A percentile compares a stretch with the other conserved stretches of the same genome.
These are phyloP conservation scores for Ephestia elutella DNA, from an alignment of 1,140 invertebrate genomes.

Conservation along the genomic window DNA sequence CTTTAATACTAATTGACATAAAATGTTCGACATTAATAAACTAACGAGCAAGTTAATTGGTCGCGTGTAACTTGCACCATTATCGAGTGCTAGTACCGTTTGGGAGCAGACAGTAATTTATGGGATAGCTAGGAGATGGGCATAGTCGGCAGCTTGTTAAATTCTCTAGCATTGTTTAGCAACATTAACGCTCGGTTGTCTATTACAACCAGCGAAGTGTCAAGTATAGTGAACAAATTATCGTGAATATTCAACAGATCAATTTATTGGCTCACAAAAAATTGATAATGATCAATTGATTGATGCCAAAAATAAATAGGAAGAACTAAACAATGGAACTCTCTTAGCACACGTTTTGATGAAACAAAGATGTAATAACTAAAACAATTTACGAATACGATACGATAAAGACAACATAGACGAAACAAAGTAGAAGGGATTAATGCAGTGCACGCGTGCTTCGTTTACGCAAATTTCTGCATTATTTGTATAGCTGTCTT, in stretches of 20 bases:
- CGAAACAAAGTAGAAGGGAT: not conserved
- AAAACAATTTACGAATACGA: not conserved
- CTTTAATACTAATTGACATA: too few species aligned
- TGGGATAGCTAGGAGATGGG: slow-evolving; percentile 30
- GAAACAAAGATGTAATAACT: not conserved
- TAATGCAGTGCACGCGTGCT: not conserved
- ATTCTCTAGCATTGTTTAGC: slow-evolving; percentile 15
- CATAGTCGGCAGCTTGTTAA: slow-evolving; percentile 14
- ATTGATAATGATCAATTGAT: too few species aligned
- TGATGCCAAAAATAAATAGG: too few species aligned
- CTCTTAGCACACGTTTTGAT: too few species aligned
- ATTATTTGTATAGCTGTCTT: not conserved
- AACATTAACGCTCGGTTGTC: not conserved
- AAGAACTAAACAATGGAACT: too few species aligned
- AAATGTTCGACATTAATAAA: too few species aligned
- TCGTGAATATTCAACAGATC: too few species aligned
- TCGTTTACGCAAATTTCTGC: not conserved
- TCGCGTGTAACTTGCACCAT: slow-evolving; percentile 16
- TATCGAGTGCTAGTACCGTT: slow-evolving; percentile 21
- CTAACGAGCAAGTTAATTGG: not conserved
- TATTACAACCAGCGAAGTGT: too few species aligned
- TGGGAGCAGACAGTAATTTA: slow-evolving; percentile 45
- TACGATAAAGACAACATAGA: not conserved
- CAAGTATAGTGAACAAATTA: not conserved
- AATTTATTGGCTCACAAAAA: too few species aligned